A percentile compares a stretch with the other conserved stretches of the same genome.
phyloP scores from a whole-genome alignment of 2,797 vertebrate genomes.

The Borostomias antarcticus region DNA sequence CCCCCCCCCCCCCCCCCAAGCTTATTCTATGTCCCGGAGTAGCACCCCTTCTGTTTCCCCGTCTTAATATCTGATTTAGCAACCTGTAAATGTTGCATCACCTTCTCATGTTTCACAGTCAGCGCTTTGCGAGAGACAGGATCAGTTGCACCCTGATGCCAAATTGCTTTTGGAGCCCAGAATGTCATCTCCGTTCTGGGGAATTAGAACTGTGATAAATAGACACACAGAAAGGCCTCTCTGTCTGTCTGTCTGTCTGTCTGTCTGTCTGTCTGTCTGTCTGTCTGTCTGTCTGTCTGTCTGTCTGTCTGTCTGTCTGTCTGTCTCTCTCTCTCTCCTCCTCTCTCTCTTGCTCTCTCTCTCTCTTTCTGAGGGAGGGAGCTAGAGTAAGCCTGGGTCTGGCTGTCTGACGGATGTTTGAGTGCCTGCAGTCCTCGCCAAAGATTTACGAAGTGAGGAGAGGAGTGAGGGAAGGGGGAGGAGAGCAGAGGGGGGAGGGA shows the following conservation, averaged over 20 bases:
- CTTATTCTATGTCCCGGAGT: slow-evolving; percentile 12
- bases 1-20: slow-evolving; percentile 29
- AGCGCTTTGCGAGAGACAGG: slow-evolving; percentile 34
- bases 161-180: slow-evolving; percentile 39
- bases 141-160: slow-evolving; percentile 24
- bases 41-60: slow-evolving; percentile 6
- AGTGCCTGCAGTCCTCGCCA: slow-evolving; percentile 43
- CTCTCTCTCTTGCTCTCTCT: slow-evolving; percentile 11
- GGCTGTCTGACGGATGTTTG: slow-evolving; percentile 30
- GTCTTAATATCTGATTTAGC: slow-evolving; percentile 48
- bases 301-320: too few relatives aligned
- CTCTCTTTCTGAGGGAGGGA: slow-evolving; percentile 26
- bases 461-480: slow-evolving; percentile 29
- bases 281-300: too few relatives aligned
- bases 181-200: slow-evolving; percentile 43
- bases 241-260: neutral
- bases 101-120: slow-evolving; percentile 37
- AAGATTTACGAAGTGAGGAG: slow-evolving; percentile 56
- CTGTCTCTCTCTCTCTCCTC: too few relatives aligned
- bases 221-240: slow-evolving; percentile 25
- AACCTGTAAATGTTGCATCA: slow-evolving; percentile 35
- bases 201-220: slow-evolving; percentile 30
- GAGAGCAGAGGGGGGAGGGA: slow-evolving; percentile 4
- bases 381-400: slow-evolving; percentile 18
- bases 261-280: too few relatives aligned